Evolutionary conservation across 2,113 vertebrate genomes (phyloP).

Genomic region (Lanius collurio): DNA sequence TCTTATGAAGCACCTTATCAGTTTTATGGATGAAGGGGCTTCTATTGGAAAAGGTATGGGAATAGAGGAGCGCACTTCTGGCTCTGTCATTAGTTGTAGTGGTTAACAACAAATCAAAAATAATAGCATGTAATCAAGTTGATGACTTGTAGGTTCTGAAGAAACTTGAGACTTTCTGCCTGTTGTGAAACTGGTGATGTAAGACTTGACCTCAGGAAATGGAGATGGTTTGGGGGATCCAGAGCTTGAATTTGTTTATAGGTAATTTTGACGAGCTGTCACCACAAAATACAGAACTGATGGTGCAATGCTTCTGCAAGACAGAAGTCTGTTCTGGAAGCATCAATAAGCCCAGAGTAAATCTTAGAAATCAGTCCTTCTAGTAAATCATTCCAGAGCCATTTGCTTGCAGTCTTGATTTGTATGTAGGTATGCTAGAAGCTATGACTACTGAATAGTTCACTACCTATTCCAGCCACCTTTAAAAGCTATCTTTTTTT

Average conservation of each 20-base stretch:
- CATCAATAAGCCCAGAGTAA: background rate
- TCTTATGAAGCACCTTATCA: background rate
- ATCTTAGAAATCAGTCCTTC: background rate
- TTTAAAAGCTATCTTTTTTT: background rate
- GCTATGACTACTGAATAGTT: background rate
- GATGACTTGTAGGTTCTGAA: background rate
- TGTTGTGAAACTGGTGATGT: background rate
- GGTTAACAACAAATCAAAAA: background rate
- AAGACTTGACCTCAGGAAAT: background rate
- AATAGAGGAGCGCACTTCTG: background rate
- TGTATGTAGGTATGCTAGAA: background rate
- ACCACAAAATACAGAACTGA: background rate
- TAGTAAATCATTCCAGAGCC: background rate
- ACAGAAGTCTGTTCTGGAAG: background rate
- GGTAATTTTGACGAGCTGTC: background rate
- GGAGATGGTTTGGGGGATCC: background rate
- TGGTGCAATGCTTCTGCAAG: background rate
- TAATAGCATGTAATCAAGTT: accelerated
- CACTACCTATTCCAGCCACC: background rate
- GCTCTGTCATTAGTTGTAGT: background rate
- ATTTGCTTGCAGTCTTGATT: background rate
- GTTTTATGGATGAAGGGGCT: background rate
- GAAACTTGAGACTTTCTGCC: background rate
- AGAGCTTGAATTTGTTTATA: background rate
- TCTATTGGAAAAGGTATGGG: background rate